Base-by-base conservation (phyloP, 2,797 vertebrate species). In the Eulemur mongoz region DNA sequence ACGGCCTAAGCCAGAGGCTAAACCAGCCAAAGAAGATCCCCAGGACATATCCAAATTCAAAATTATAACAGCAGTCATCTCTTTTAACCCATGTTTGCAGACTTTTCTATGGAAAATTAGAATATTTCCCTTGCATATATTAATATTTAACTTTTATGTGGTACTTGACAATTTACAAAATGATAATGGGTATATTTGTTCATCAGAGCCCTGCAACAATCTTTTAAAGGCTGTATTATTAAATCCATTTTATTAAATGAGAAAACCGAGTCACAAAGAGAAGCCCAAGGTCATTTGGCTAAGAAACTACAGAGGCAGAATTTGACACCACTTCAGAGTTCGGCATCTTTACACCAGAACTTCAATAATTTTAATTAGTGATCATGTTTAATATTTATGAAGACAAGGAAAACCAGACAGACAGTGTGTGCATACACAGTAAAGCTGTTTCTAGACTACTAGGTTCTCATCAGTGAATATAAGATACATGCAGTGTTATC, bases 11-110 rank as follows among this genome's bases (percentile, higher is more conserved):
- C 80, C 43, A 73, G 73, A 87, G 73, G 40, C 79, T 48, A 45
- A 73, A 80, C 23, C 25, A 27, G 84, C 59, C 86, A 91, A 73
- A 91, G 82, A 94, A 91, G 95, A 95, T 67, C 57, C 43, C 10
- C 18, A 9, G 38, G 65, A 86, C 38, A 20, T 75, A 78, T 11
- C 70, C 80, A 87, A 52, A 86, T 89, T 59, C 32, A 93, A 79
- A 92, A 89, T 45, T 70, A n/a, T 7, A 87, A 67, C 80, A 92
- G n/a, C 13, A 85, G 18, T 79, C 40, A 57, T 30, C 27, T 38
- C 32, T 67, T 78, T 80, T 54, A 94, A 85, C 14, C 15, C n/a
- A 78, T 35, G 89, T 94, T 91, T 88, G 13, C 78, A 80, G 50
- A 76, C 70, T 15, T 73, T 97, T 75, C 25, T 89, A 35, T 15